Base-by-base conservation (phyloP, 30 jellyfish, hydroid and myxozoan species). In the Clytia hemisphaerica region DNA sequence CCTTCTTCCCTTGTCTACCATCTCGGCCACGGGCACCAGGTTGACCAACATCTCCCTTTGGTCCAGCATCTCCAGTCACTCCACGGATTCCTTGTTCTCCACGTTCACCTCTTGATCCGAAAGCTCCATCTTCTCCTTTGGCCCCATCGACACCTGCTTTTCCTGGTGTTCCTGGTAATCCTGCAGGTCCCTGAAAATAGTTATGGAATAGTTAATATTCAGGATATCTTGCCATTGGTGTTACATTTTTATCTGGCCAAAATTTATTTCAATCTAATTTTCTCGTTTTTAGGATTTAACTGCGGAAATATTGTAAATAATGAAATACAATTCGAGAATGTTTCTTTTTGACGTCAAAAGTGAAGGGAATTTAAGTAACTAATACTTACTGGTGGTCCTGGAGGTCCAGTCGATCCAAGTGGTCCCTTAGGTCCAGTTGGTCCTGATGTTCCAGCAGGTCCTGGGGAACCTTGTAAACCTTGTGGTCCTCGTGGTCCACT, bases 71-170 rank as follows among this genome's bases (percentile, higher is more conserved):
- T 33, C 83, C 92, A 4, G 66, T 63, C 24, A 0, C 6, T 0
- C 92, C 92, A 14, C 84, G 29, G 27, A 64, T 83, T 14, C 92
- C 92, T 57, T 77, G 83, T 28, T 77, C 92, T 15, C 92, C 92
- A 48, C 85, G 76, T 18, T 48, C 84, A 6, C 92, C 92, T 18
- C 83, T 45, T 6, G 67, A 25, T 4, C 92, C 92, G 6, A 55
- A 32, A 21, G 83, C 76, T 6, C 92, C 92, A 22, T 18, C 14
- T 65, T 77, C 73, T 26, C 83, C 92, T 35, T 71, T 62, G 27
- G 83, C 78, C 26, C 92, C 92, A 37, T 44, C 45, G 34, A 55
- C 61, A 16, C 93, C 93, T 10, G 60, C 61, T 6, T 61, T 63
- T 71, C 93, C 93, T 27, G 81, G 80, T 15, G 82, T 44, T 38